Conservation (phyloP, 2,113 vertebrate species). For the Camelus bactrianus region DNA sequence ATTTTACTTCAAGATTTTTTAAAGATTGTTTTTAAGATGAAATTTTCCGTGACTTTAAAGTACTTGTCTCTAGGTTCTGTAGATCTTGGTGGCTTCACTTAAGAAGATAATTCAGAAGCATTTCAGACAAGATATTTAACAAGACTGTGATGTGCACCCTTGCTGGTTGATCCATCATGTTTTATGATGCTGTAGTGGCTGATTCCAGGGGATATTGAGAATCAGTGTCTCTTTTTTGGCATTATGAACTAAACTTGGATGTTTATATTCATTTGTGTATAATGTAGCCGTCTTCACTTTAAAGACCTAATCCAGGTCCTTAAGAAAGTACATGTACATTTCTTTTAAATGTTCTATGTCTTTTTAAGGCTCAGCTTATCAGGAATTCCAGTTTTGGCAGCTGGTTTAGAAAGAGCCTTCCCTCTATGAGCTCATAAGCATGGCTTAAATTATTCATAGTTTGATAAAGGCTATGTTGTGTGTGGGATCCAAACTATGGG, state of each 20-base stretch:
- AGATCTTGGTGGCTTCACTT: not conserved
- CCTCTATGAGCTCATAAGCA: not conserved
- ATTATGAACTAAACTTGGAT: not conserved
- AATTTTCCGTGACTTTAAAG: not conserved
- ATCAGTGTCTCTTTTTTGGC: not conserved
- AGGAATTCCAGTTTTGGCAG: slow-evolving; percentile 34
- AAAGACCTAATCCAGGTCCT: not conserved
- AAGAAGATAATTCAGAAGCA: not conserved
- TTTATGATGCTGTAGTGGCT: not conserved
- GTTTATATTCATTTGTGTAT: not conserved
- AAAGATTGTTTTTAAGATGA: not conserved
- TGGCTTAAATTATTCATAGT: not conserved
- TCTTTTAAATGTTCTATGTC: not conserved
- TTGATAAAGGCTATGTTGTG: not conserved
- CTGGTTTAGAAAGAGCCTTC: not conserved
- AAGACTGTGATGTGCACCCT: not conserved
- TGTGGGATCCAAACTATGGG: not conserved
- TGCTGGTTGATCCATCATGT: not conserved
- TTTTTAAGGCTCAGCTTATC: not conserved
- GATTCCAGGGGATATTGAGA: not conserved
- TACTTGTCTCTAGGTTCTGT: not conserved
- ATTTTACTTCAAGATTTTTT: not conserved
- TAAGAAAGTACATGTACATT: not conserved
- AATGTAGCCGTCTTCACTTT: not conserved
- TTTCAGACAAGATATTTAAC: not conserved